Base-by-base conservation (phyloP, 2,888 invertebrate genomes). In the Apamea crenata region DNA sequence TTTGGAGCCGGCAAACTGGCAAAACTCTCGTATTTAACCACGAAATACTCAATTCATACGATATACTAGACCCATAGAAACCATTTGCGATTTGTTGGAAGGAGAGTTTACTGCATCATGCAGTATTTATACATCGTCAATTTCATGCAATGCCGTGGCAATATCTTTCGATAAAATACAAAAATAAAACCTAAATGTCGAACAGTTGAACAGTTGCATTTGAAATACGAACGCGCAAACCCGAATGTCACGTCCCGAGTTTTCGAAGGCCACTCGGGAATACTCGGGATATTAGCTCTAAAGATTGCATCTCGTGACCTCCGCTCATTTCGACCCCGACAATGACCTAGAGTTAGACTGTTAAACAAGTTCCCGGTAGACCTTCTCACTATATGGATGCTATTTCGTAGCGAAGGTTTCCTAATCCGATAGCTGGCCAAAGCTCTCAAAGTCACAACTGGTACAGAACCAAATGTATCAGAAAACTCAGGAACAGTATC, bases 331-430 rank as follows among this genome's bases (percentile, higher is more conserved):
- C 29, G 81, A 69, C 81, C 85, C 50, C 81, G 72, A 32, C 16
- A 66, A 21, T 75, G 81, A 40, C 85, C 83, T 85, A 72, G 81
- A 74, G 72, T 32, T 25, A 29, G n/a, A 80, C 63, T 72, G 47
- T 84, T 78, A 18, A 61, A 75, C 21, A 79, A 59, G 69, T 59
- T 68, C 50, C 68, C 29, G 40, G 53, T 67, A 71, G 63, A 68
- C 44, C 71, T 53, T 67, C 44, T 29, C 14, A 40, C 56, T 44
- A 70, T 47, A 65, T 44, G 25, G 36, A 72, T 7, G 18, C 25
- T 74, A 66, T 66, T 73, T 36, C 36, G 40, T n/a, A 67, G 12
- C n/a, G 29, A 70, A 79, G 59, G 63, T 69, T 74, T 12, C 29
- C 44, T 82, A 53, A 63, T 63, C 47, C 14, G 16, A 82, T 76